Conservation (phyloP, 2,797 vertebrate genomes). For the Sebastes taczanowskii region DNA sequence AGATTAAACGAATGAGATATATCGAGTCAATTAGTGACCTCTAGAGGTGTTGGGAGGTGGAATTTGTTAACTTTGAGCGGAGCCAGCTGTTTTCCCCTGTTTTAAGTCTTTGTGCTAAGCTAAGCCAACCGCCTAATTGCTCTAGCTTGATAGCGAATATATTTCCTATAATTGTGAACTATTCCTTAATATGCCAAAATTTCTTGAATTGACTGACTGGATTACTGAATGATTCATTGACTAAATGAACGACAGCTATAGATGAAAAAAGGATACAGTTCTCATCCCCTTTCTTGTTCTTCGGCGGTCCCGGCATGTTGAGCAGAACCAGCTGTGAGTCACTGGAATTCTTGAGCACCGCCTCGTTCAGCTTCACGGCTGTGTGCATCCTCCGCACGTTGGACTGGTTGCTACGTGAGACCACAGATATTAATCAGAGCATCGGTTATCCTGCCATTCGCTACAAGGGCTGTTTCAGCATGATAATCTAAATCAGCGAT, state of each 20-base stretch:
- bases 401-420: slow-evolving; percentile 87
- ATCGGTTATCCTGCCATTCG: background rate
- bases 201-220: background rate
- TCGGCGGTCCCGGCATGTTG: slow-evolving; percentile 97
- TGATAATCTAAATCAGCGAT: background rate
- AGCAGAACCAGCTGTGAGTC: slow-evolving; percentile 91
- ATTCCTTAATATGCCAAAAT: background rate
- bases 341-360: slow-evolving; percentile 88
- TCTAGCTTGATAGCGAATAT: background rate
- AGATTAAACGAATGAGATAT: background rate
- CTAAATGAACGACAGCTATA: background rate
- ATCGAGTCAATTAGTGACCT: background rate
- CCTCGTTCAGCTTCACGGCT: slow-evolving; percentile 88
- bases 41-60: background rate
- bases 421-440: background rate
- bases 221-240: background rate
- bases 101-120: background rate
- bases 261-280: slow-evolving; percentile 93
- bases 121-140: background rate
- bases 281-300: slow-evolving; percentile 91
- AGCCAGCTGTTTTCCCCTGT: background rate
- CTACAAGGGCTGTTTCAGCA: background rate
- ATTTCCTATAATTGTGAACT: background rate
- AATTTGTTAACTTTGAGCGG: background rate
- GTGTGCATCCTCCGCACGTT: slow-evolving; percentile 92